Evolutionary conservation across 2,797 vertebrate genomes (phyloP), one percentile per base, ranked within the genome.

Genomic region (Spinus pinus): DNA sequence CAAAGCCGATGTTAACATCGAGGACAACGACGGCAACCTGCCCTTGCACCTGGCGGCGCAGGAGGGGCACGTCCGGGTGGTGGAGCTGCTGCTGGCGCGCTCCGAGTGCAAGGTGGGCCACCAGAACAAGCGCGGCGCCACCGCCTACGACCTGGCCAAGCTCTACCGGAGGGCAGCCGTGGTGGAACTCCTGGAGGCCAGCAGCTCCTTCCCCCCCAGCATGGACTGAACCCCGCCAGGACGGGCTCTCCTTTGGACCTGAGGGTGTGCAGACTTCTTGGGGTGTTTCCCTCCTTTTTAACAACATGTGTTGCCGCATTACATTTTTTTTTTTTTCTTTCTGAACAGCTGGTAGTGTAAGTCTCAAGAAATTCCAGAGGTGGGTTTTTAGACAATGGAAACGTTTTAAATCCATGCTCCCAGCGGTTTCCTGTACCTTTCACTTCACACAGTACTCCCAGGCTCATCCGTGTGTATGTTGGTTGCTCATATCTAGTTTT

Each of bases 31-130:
- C n/a, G 99, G 98, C 22, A 99, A 99, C 97, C 98, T 99, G 84
- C 99, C 99, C 35, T 81, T 99, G 96, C 99, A 99, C 96, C 95
- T 98, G 97, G 99, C 99, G 39, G 98, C 99, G n/a, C 97, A 88
- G 60, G 97, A 98, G 95, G 99, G 99, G 7, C 98, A 98, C n/a
- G 96, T 97, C 93, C 97, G 97, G 14, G 98, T 98, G 88, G 98
- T 99, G 89, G 94, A 96, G 84, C 96, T 98, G 86, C 98, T 99
- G 50, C 83, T 98, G 24, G 97, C 81, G 31, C 82, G 35, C 93
- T 98, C 98, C 1, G 96, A 96, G 86, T 96, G 97, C 86, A 56
- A 98, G 53, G 97, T 98, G 93, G 96, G 95, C 82, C 97, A 97
- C 91, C 97, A 81, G 65, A 98, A 99, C 97, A 93, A 90, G 72